These are phyloP conservation scores for Alligator mississippiensis DNA, from an alignment of 2,113 vertebrate genomes.

Conservation along the genomic window DNA sequence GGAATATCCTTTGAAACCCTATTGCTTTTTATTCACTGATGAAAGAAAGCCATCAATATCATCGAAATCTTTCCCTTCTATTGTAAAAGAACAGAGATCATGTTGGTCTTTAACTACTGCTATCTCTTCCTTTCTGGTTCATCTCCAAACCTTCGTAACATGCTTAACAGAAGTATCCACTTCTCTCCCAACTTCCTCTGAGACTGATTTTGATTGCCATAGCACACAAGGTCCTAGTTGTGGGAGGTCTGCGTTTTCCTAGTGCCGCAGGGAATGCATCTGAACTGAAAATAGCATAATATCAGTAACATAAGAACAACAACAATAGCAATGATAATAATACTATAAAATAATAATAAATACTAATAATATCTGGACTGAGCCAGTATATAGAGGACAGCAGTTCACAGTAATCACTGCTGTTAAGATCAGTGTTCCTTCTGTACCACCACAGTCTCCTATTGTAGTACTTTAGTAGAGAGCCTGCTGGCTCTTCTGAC, in stretches of 20 bases:
- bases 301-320: background rate
- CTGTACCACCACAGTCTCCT: accelerated
- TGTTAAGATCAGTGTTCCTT: background rate
- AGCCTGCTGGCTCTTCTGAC: background rate
- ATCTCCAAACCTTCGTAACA: background rate
- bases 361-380: background rate
- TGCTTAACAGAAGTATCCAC: background rate
- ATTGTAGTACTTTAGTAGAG: background rate
- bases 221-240: background rate
- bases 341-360: no score
- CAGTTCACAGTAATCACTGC: background rate
- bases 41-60: accelerated
- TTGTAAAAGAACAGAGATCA: background rate
- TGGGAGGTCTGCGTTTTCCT: no score
- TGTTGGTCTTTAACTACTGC: background rate
- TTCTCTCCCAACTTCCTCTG: background rate
- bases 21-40: background rate
- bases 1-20: background rate
- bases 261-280: no score
- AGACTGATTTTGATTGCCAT: background rate
- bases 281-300: background rate
- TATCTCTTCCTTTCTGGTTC: background rate
- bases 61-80: background rate
- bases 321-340: no score
- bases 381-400: accelerated